Percentiles rank a stretch among this genome's conserved stretches.
Evolutionary conservation across 2,797 vertebrate genomes (phyloP).

Genomic region (Scyliorhinus canicula): DNA sequence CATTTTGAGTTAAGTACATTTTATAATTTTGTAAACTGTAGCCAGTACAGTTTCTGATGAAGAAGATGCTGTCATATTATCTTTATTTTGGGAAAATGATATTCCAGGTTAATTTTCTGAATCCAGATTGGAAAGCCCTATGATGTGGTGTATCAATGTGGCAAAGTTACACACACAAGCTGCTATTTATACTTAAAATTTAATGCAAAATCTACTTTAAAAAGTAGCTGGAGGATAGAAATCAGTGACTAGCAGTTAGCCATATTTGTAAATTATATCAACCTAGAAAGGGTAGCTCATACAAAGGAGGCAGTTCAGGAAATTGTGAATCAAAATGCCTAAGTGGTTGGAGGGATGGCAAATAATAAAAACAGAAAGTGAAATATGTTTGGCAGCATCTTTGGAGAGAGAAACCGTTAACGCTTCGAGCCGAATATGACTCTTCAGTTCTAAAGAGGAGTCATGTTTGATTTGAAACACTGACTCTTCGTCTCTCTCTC

Average conservation of each 20-base stretch:
- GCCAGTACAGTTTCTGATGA: neutral
- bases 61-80: neutral
- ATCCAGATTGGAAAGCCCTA: neutral
- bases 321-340: neutral
- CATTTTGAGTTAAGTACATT: constrained; percentile 6
- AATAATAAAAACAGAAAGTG: neutral
- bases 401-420: neutral
- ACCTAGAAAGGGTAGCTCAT: neutral
- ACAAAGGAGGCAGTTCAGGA: neutral
- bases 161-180: neutral
- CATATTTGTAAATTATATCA: neutral
- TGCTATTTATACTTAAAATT: neutral
- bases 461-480: too few species aligned
- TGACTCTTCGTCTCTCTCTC: too few species aligned
- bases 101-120: neutral
- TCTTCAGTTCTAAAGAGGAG: neutral
- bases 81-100: neutral
- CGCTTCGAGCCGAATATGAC: neutral
- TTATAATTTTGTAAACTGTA: neutral
- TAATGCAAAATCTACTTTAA: neutral
- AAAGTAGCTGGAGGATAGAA: neutral
- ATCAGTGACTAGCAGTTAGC: neutral
- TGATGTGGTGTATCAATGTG: neutral
- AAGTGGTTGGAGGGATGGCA: neutral
- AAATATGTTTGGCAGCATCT: neutral